Percentiles rank a stretch among this genome's conserved stretches.
These are phyloP conservation scores for Quadroppia sp. DNA, from an alignment of 2,888 invertebrate species.

Conservation along the genomic window DNA sequence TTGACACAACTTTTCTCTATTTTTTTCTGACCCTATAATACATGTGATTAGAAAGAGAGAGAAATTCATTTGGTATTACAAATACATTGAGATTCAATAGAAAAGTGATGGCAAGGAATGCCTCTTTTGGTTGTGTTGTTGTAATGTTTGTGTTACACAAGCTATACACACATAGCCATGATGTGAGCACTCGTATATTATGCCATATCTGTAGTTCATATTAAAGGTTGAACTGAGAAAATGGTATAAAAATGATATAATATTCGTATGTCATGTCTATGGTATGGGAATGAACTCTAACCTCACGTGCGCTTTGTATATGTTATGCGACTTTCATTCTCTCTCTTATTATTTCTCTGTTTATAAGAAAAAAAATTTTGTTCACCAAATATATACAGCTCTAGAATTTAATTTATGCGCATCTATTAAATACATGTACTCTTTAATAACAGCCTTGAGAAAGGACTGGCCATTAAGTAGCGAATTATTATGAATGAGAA, in stretches of 20 bases:
- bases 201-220: too few relatives aligned
- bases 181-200: too few relatives aligned
- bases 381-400: neutral
- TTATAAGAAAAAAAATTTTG: neutral
- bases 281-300: slow-evolving; percentile 25
- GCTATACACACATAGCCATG: too few relatives aligned
- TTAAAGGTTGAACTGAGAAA: too few relatives aligned
- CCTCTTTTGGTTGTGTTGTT: too few relatives aligned
- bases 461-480: slow-evolving; percentile 1
- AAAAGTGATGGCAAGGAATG: neutral
- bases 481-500: slow-evolving; percentile 10
- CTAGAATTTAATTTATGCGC: slow-evolving; percentile 9
- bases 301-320: slow-evolving; percentile 16
- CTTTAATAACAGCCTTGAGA: slow-evolving; percentile 21
- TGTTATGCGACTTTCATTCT: too few relatives aligned
- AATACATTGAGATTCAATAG: neutral
- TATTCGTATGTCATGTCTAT: slow-evolving; percentile 25
- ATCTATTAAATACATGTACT: slow-evolving; percentile 7
- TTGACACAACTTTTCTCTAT: neutral
- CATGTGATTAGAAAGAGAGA: neutral
- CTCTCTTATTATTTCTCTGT: too few relatives aligned
- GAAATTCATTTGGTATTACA: neutral
- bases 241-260: slow-evolving; percentile 11
- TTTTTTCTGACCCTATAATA: slow-evolving; percentile 24
- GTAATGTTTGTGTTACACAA: too few relatives aligned